These are phyloP conservation scores for Anthopleura sola DNA, from an alignment of 64 coral and sea anemone genomes.

Conservation along the genomic window DNA sequence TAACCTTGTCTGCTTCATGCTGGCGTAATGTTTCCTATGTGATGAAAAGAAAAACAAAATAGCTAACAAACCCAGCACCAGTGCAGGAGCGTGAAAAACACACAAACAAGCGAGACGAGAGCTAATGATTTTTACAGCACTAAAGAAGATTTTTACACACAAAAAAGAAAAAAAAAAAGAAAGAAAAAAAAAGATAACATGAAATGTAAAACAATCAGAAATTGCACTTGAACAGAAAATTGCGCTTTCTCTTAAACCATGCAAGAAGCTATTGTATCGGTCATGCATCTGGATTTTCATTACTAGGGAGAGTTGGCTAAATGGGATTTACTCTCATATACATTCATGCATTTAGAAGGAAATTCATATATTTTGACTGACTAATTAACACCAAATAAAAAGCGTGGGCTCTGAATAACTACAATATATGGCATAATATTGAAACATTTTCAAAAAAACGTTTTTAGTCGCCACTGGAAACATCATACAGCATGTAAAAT, in stretches of 20 bases:
- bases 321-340: too few relatives aligned
- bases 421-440: too few relatives aligned
- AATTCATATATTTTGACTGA: too few relatives aligned
- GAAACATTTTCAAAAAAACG: too few relatives aligned
- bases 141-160: not conserved
- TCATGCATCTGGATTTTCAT: too few relatives aligned
- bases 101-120: not conserved
- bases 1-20: slow-evolving; percentile 62
- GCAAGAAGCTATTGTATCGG: not conserved
- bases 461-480: too few relatives aligned
- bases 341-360: too few relatives aligned
- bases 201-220: not conserved
- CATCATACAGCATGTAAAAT: too few relatives aligned
- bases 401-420: too few relatives aligned
- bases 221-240: not conserved
- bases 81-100: not conserved
- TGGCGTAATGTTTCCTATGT: slow-evolving; percentile 39
- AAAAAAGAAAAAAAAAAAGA: not conserved
- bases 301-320: too few relatives aligned
- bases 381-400: too few relatives aligned
- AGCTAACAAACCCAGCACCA: not conserved
- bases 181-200: not conserved
- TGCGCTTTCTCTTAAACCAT: not conserved
- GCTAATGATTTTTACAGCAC: too few relatives aligned
- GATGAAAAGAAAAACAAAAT: slow-evolving; percentile 31